Evolutionary conservation across 2,113 vertebrate species (phyloP).

Genomic region (Speoplatyrhinus poulsoni): DNA sequence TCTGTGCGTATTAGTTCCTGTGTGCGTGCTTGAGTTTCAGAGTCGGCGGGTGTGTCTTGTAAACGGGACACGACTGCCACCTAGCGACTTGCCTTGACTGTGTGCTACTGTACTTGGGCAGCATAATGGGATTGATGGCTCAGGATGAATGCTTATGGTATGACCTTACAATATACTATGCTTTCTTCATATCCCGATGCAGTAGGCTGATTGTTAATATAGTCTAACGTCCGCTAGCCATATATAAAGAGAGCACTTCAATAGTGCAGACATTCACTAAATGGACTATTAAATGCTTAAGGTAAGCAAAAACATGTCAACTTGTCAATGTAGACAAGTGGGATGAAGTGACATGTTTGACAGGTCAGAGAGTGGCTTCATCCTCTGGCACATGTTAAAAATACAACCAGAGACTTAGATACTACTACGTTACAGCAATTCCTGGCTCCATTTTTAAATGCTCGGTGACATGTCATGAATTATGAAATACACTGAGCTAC

Average conservation of each 20-base stretch:
- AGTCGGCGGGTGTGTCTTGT: slow-evolving; percentile 44
- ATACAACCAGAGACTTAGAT: background rate
- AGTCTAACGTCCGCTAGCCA: too few relatives aligned
- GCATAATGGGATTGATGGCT: slow-evolving; percentile 36
- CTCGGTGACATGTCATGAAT: slow-evolving; percentile 39
- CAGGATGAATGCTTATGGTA: slow-evolving; percentile 47
- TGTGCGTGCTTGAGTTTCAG: slow-evolving; percentile 11
- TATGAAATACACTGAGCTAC: slow-evolving; percentile 44
- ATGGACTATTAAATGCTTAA: background rate
- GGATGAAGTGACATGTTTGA: slow-evolving; percentile 23
- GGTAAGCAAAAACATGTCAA: too few relatives aligned
- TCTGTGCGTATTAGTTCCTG: slow-evolving; percentile 6
- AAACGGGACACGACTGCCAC: slow-evolving; percentile 87
- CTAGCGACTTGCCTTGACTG: slow-evolving; percentile 72
- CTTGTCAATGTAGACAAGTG: too few relatives aligned
- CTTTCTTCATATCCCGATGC: too few relatives aligned
- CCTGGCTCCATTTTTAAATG: slow-evolving; percentile 36
- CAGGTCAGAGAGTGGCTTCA: slow-evolving; percentile 28
- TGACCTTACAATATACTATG: background rate
- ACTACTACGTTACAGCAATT: slow-evolving; percentile 33
- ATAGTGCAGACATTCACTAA: background rate
- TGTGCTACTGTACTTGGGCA: background rate
- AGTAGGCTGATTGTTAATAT: too few relatives aligned
- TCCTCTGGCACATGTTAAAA: background rate
- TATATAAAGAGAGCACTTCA: too few relatives aligned